phyloP scores from a whole-genome alignment of 2,888 invertebrate genomes.

The Volucella zonaria region DNA sequence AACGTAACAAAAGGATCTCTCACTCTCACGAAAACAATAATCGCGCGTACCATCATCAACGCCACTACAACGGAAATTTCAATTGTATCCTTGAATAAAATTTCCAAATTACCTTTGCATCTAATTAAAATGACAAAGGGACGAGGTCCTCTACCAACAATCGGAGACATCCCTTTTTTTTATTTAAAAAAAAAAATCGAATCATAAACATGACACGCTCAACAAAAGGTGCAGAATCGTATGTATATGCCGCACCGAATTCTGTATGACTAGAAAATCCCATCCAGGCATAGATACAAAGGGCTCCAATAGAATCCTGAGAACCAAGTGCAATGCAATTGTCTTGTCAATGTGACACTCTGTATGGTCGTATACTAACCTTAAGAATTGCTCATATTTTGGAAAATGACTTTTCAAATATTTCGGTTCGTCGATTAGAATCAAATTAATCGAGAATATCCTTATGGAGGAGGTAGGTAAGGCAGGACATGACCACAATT shows the following conservation, averaged over 20 bases:
- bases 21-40: conserved; percentile 51
- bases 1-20: conserved; percentile 57
- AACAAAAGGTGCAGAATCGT: conserved; percentile 70
- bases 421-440: conserved; percentile 20
- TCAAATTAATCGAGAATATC: conserved; percentile 26
- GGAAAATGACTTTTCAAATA: conserved; percentile 24
- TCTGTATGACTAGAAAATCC: background rate
- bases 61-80: conserved; percentile 39
- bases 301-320: conserved; percentile 23
- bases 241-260: conserved; percentile 24
- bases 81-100: conserved; percentile 69
- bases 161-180: conserved; percentile 38
- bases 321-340: conserved; percentile 25
- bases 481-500: conserved; percentile 20
- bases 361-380: no score
- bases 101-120: conserved; percentile 68
- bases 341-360: background rate
- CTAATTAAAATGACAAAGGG: conserved; percentile 72
- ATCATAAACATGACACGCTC: conserved; percentile 74
- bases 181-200: conserved; percentile 45
- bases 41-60: conserved; percentile 36
- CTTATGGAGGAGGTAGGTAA: background rate
- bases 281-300: conserved; percentile 19
- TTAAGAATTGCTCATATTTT: background rate
- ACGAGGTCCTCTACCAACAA: background rate